phyloP scores from a whole-genome alignment of 2,888 invertebrate genomes.

The Sturmia bella region DNA sequence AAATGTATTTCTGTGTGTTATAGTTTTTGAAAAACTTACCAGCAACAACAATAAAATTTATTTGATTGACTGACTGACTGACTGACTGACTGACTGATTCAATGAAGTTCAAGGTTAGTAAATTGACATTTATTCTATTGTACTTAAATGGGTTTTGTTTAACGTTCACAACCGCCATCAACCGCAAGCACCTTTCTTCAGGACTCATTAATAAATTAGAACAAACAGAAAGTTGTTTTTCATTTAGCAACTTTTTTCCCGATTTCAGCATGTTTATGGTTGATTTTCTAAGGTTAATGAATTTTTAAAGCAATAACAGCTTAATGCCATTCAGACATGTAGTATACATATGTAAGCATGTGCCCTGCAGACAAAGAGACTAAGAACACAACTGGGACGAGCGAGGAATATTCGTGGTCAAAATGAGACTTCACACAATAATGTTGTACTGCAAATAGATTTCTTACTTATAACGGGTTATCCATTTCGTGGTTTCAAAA shows the following conservation, averaged over 20 bases:
- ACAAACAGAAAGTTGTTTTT: background rate
- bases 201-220: background rate
- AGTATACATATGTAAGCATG: background rate
- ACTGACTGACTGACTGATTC: too few species aligned
- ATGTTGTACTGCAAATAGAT: too few species aligned
- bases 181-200: background rate
- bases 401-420: too few species aligned
- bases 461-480: too few species aligned
- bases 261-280: background rate
- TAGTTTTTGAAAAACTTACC: too few species aligned
- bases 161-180: background rate
- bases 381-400: background rate
- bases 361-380: background rate
- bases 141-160: constrained; percentile 11
- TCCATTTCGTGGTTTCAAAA: too few species aligned
- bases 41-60: too few species aligned
- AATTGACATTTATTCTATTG: constrained; percentile 30
- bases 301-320: constrained; percentile 30
- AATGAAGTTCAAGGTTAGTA: constrained; percentile 56
- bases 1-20: too few species aligned
- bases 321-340: constrained; percentile 11
- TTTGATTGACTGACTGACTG: too few species aligned
- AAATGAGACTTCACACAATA: too few species aligned
- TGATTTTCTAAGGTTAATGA: constrained; percentile 21
- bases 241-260: background rate